Conservation (phyloP, 2,888 invertebrate genomes). For the Polydrusus pterygomalis region DNA sequence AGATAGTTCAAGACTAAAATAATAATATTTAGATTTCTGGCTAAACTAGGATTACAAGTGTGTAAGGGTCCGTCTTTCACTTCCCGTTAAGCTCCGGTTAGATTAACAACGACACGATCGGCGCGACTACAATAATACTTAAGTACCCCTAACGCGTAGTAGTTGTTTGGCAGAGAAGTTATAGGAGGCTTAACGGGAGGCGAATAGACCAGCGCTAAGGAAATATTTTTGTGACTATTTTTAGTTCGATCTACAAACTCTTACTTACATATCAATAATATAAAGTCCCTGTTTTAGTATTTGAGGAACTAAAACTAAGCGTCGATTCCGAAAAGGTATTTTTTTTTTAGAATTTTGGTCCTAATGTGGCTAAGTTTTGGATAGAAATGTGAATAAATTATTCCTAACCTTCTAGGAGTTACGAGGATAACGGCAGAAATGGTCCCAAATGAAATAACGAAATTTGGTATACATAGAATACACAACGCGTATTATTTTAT, state of each 20-base stretch:
- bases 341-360: slow-evolving; percentile 30
- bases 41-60: slow-evolving; percentile 10
- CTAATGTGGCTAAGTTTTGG: slow-evolving; percentile 5
- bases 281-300: slow-evolving; percentile 36
- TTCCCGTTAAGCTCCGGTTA: slow-evolving; percentile 5
- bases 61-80: slow-evolving; percentile 8
- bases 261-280: slow-evolving; percentile 6
- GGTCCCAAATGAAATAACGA: too few species aligned
- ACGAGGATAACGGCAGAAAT: too few species aligned
- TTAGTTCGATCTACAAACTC: slow-evolving; percentile 7
- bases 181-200: slow-evolving; percentile 1
- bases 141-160: slow-evolving; percentile 4
- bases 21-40: neutral
- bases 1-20: neutral
- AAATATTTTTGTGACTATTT: slow-evolving; percentile 21
- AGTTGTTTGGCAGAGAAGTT: slow-evolving; percentile 3
- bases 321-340: neutral
- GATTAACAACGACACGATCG: neutral
- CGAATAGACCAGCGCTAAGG: slow-evolving; percentile 2
- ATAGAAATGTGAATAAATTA: too few species aligned
- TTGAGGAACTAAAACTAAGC: slow-evolving; percentile 36
- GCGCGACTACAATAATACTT: neutral
- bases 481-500: too few species aligned
- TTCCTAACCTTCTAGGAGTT: too few species aligned
- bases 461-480: too few species aligned